Evolutionary conservation across 2,888 invertebrate genomes (phyloP), one percentile per base, ranked within the genome.

Genomic region (Drosophila affinis): DNA sequence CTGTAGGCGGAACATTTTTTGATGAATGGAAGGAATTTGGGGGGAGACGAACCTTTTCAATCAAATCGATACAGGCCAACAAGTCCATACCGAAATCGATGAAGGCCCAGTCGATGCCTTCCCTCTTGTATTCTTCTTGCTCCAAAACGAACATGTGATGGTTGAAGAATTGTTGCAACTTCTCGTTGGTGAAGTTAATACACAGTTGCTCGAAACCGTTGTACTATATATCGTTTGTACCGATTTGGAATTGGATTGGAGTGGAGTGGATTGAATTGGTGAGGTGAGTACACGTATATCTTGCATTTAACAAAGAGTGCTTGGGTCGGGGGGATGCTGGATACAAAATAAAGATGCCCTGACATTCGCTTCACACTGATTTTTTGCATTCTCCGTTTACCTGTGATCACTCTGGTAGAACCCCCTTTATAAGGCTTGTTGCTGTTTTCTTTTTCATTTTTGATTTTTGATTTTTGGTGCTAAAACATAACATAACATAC

Each of bases 81-180:
- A 99, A 95, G 93, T 99, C 99, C 97, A 99, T 98, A 93, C 99
- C 99, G 93, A 99, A 99, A 94, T 99, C 99, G 94, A 99, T 98
- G 94, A 99, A 99, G 92, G 95, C 95, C 99, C 99, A 99, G 90
- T 96, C 95, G 93, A 99, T 99, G 91, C 98, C 98, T 94, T 99
- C 99, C 92, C 94, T 95, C 92, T 97, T 97, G 94, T 99, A 99
- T 93, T 99, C 98, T 94, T 99, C 98, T 95, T 99, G 99, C 93
- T 99, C 99, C 93, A 99, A 94, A 89, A 99, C 98, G 93, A 99
- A 99, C 99, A 99, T 99, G 96, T 99, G 97, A 93, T 99, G 99
- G 94, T 99, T 99, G 96, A 99, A 99, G 95, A 99, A 99, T 94
- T 99, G 99, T 94, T 99, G 99, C 89, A 99, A 95, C 94, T 98